Percentiles rank a stretch among this genome's conserved stretches.
phyloP scores from a whole-genome alignment of 2,113 vertebrate genomes.

The Menidia beryllina region DNA sequence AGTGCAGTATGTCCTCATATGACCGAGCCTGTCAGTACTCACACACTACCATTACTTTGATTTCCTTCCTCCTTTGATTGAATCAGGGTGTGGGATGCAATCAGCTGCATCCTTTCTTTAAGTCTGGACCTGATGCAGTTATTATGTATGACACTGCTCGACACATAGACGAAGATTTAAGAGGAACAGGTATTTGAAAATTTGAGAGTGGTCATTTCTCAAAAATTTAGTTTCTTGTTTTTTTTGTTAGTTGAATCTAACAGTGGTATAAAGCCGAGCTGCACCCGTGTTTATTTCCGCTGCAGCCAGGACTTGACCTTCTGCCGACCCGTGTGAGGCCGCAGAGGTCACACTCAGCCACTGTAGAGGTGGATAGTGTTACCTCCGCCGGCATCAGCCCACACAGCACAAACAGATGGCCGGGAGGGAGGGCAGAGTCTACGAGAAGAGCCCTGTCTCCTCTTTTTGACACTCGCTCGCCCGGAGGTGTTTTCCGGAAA shows the following conservation, averaged over 20 bases:
- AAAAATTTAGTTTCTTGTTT: too few relatives aligned
- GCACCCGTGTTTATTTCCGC: conserved; percentile 11
- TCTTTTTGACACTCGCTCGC: conserved; percentile 44
- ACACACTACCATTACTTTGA: conserved; percentile 20
- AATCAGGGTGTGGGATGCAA: conserved; percentile 36
- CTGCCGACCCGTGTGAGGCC: conserved; percentile 47
- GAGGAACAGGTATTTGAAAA: conserved; percentile 9
- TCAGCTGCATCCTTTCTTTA: conserved; percentile 42
- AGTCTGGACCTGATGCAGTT: conserved; percentile 36
- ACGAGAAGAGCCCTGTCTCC: conserved; percentile 50
- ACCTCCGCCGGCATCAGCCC: conserved; percentile 65
- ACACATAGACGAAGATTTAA: conserved; percentile 10
- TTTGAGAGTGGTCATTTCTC: too few relatives aligned
- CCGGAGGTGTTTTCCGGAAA: conserved; percentile 30
- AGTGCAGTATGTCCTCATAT: conserved; percentile 55
- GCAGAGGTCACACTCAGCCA: conserved; percentile 59
- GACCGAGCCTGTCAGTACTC: conserved; percentile 43
- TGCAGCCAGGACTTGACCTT: conserved; percentile 38
- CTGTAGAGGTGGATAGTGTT: conserved; percentile 66
- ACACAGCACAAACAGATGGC: conserved; percentile 70
- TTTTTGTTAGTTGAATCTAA: background rate
- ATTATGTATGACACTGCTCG: conserved; percentile 5
- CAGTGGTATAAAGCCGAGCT: conserved; percentile 11
- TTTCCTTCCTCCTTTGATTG: conserved; percentile 60
- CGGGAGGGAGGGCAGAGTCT: conserved; percentile 47